Conservation (phyloP, 2,888 invertebrate species). For the Zonitis immaculata region DNA sequence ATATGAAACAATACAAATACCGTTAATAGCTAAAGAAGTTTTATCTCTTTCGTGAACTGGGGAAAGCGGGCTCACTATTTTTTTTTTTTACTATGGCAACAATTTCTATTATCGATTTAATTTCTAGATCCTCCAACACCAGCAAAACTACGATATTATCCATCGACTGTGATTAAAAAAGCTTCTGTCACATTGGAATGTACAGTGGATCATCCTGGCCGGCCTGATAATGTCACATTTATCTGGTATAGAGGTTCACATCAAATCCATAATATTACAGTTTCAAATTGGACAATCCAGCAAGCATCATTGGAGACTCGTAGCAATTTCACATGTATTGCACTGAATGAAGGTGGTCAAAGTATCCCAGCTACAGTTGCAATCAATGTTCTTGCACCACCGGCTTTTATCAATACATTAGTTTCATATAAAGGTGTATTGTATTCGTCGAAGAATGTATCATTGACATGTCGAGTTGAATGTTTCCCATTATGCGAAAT, state of each 20-base stretch:
- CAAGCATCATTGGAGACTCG: constrained; percentile 81
- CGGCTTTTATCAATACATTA: constrained; percentile 77
- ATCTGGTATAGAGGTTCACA: constrained; percentile 78
- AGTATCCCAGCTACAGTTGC: constrained; percentile 63
- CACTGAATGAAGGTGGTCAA: constrained; percentile 79
- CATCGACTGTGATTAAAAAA: constrained; percentile 74
- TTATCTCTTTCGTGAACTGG: too few species aligned
- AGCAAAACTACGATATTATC: constrained; percentile 70
- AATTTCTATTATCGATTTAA: neutral
- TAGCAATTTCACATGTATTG: constrained; percentile 86
- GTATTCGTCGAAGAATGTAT: constrained; percentile 64
- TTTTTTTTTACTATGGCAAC: neutral
- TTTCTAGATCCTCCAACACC: constrained; percentile 76
- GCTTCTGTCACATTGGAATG: constrained; percentile 79
- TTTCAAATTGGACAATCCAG: constrained; percentile 73
- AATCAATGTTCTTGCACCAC: constrained; percentile 77
- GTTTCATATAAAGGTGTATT: constrained; percentile 76
- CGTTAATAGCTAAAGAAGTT: too few species aligned
- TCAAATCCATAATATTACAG: constrained; percentile 68
- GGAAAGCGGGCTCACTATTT: too few species aligned
- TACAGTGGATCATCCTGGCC: constrained; percentile 74
- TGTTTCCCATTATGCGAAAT: constrained; percentile 83
- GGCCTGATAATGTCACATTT: constrained; percentile 70
- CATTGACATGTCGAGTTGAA: constrained; percentile 80
- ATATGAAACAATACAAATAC: too few species aligned